Base-by-base conservation (phyloP, 2,888 invertebrate species). In the Maniola hyperantus region DNA sequence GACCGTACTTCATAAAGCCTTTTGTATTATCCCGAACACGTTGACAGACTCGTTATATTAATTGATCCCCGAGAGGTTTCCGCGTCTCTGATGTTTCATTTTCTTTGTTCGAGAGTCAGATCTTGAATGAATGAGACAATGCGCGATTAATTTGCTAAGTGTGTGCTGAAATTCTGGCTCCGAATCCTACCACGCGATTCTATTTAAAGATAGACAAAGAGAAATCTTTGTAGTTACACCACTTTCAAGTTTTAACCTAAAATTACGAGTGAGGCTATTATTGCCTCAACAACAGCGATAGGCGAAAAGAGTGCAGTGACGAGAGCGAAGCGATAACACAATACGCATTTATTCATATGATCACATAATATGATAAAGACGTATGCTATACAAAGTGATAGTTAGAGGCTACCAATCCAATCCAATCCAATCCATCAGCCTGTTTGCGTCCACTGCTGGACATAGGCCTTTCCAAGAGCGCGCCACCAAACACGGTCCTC, bases 21-120 rank as follows among this genome's bases (percentile, higher is more conserved):
- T 64, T 64, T 63, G 64, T 64, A 48, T 57, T 58, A 64, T 64
- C 57, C 54, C 64, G 36, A 66, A 66, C 55, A 66, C 66, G 66
- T 66, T 46, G 62, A 58, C 64, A 57, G 64, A 60, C 62, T 66
- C 66, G 61, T 66, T 66, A 62, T 62, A 57, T 66, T 69, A 69
- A 69, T 66, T 69, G 69, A 65, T 64, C 46, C 66, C 54, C 64
- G 60, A 48, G 66, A 65, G 69, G 62, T 42, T 64, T 66, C 66
- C 54, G 44, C 61, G 66, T 58, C 61, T 66, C 58, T 60, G 59
- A 60, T 64, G 69, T 69, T 69, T 66, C 61, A 66, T 69, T 66
- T 64, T 64, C 69, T 66, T 66, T 66, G 66, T 64, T 36, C n/a
- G 10, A 36, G 36, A 57, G 57, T 64, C 46, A 59, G 48, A 34